A percentile compares a stretch with the other conserved stretches of the same genome.
phyloP scores from a whole-genome alignment of 2,113 vertebrate species.

The Pollachius pollachius region DNA sequence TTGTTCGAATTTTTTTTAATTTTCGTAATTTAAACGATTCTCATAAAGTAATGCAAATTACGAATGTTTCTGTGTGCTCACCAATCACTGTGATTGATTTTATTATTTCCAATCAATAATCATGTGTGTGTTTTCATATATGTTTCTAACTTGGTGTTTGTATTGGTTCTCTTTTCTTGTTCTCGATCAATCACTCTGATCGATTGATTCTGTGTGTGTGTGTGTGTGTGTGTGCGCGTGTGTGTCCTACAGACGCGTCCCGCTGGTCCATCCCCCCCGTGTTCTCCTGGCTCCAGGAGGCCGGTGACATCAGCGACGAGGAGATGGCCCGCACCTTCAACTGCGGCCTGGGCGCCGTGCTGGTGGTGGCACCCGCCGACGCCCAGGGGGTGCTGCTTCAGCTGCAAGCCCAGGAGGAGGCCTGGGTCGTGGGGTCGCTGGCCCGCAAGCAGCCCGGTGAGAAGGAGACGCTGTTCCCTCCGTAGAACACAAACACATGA shows the following conservation, averaged over 20 bases:
- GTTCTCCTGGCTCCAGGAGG: conserved; percentile 88
- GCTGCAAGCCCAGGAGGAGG: conserved; percentile 75
- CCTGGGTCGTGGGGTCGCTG: conserved; percentile 87
- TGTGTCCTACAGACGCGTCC: conserved; percentile 77
- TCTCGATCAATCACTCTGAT: no score
- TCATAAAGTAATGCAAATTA: no score
- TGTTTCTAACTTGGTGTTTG: no score
- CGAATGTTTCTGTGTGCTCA: no score
- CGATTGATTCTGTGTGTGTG: no score
- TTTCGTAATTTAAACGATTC: no score
- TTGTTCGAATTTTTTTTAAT: no score
- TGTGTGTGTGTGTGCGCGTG: background rate
- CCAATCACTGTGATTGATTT: no score
- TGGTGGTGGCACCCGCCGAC: conserved; percentile 77
- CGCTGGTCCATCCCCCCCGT: conserved; percentile 85
- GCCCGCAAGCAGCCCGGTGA: conserved; percentile 74
- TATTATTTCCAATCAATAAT: no score
- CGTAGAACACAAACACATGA: no score
- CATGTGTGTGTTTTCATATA: no score
- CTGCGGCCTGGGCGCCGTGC: conserved; percentile 86
- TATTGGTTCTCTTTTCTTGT: no score
- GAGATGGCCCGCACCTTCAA: conserved; percentile 96
- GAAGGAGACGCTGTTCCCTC: background rate
- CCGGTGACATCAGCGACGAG: conserved; percentile 84
- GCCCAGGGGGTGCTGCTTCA: conserved; percentile 78